Base-by-base conservation (phyloP, 2,113 vertebrate species). In the Rhineura floridana region DNA sequence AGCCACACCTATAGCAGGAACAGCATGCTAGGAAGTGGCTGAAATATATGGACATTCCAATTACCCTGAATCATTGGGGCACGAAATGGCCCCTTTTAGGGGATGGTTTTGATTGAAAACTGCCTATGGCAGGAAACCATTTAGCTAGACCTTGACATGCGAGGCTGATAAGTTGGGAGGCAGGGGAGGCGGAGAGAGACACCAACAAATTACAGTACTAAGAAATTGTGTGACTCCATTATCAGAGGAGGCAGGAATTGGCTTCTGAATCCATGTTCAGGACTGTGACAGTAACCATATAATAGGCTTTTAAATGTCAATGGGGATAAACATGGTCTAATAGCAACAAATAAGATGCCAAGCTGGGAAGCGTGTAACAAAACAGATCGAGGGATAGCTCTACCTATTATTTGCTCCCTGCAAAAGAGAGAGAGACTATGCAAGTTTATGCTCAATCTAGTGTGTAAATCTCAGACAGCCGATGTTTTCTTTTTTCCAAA, bases 231-330 rank as follows among this genome's bases (percentile, higher is more conserved):
- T 59, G 91, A 86, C 92, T 94, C 93, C 91, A 92, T 91, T 92
- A 93, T 2, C 55, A 91, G 46, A 82, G 84, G 69, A 92, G 63
- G 75, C 63, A 89, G 89, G 90, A 92, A 91, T 48, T 85, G 86
- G 36, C 65, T 94, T 93, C 87, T 90, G 88, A 86, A 90, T 63
- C 86, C 91, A 86, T 0, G 0, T 86, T 72, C 0, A 25, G 90
- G 79, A 30, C 86, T 63, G 86, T 89, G 93, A 93, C 93, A 93
- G 89, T 82, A 82, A 94, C 91, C 87, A 70, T 59, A 85, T 85
- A 93, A 81, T 6, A 17, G 93, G 73, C 86, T 77, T 90, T 93
- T 92, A 93, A 94, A 94, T 93, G 92, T 91, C 93, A 94, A n/a
- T 88, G 91, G 63, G 86, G 86, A 83, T 91, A 92, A 93, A 55